Evolutionary conservation across 2,113 vertebrate species (phyloP), one percentile per base, ranked within the genome.

Genomic region (Engraulis encrasicolus): DNA sequence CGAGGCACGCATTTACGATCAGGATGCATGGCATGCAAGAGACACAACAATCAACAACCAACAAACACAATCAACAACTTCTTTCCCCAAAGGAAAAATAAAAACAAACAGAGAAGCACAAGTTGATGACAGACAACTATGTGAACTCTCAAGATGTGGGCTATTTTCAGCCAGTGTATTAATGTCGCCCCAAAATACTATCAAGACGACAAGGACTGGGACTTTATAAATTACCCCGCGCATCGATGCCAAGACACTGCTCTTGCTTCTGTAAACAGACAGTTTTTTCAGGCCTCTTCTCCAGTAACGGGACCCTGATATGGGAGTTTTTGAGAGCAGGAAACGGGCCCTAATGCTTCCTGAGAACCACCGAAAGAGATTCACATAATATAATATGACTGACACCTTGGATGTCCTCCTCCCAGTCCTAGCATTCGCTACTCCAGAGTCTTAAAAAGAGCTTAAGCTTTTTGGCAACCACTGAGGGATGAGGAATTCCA

Each of bases 401-500:
- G 81, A 81, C 6, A 81, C 85, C 58, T 66, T 38, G 38, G 81
- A 80, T 23, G 79, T 81, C 37, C 81, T 18, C 79, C 82, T 48
- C n/a, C n/a, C n/a, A n/a, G n/a, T n/a, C n/a, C n/a, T n/a, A n/a
- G 36, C 81, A 82, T 86, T 87, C 71, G 88, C 34, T 74, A 82
- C 80, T 86, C 54, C 86, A 50, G 2, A 34, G 87, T 86, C 85
- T 81, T 11, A 40, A 45, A 61, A 34, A 61, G 83, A 80, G 80
- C 87, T 84, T 87, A 88, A 89, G 84, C 85, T 82, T 91, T n/a
- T 66, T 82, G 79, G 27, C 85, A 48, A 89, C 27, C 31, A 84
- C 88, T 89, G 90, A 89, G 86, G 88, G 86, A 85, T 87, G 86
- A 82, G 79, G 87, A 79, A 79, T 79, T 23, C 31, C 40, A 34